Percentiles rank a stretch among this genome's conserved stretches.
Conservation (phyloP, 1,140 invertebrate genomes). For the Andrena cerasifolii region DNA sequence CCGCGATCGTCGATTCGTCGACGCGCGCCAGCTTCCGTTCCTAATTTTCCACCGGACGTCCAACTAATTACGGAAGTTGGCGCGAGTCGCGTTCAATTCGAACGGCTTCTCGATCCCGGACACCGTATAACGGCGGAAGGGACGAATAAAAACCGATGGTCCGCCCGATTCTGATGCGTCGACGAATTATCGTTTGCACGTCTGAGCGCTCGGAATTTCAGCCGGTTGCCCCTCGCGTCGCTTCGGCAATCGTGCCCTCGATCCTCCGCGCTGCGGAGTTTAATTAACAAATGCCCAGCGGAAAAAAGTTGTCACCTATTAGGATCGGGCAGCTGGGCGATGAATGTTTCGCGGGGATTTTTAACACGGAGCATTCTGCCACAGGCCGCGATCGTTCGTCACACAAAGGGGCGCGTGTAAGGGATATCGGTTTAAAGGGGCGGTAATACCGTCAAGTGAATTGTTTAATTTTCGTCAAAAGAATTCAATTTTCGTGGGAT, state of each 20-base stretch:
- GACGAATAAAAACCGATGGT: neutral
- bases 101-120: neutral
- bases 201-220: slow-evolving; percentile 21
- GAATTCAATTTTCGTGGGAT: neutral
- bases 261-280: neutral
- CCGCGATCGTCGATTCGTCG: neutral
- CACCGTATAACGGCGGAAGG: neutral
- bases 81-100: neutral
- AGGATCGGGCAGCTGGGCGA: no score
- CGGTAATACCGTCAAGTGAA: neutral
- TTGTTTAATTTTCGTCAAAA: neutral
- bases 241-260: neutral
- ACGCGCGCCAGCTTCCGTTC: neutral
- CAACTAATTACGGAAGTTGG: slow-evolving; percentile 19
- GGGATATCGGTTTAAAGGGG: neutral
- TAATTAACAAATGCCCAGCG: slow-evolving; percentile 22
- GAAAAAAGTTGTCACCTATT: no score
- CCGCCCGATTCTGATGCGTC: neutral
- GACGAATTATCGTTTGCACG: slow-evolving; percentile 38
- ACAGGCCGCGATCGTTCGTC: neutral
- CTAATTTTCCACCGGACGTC: neutral
- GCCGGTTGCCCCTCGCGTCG: slow-evolving; percentile 3
- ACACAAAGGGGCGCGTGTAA: neutral
- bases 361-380: no score
- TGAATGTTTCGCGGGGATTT: neutral